Base-by-base conservation (phyloP, 92 coral and sea anemone species). In the Blastomussa wellsi region DNA sequence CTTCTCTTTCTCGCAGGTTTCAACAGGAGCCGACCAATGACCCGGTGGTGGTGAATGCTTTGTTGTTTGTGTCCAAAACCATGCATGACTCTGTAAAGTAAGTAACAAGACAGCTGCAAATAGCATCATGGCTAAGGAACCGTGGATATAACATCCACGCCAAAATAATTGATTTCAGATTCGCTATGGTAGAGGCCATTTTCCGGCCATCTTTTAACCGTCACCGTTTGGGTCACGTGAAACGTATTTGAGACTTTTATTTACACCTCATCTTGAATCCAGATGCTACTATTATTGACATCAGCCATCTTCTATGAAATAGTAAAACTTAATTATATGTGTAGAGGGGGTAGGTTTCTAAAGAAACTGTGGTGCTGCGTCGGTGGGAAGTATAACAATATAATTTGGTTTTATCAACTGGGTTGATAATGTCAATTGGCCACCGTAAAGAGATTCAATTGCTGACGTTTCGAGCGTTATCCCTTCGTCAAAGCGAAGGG, bases 61-160 rank as follows among this genome's bases (percentile, higher is more conserved):
- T 96, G 78, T 88, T 96, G 97, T 96, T 94, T 77, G 95, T 96
- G 52, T 93, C 93, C 87, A 96, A 96, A 82, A 96, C 99, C 5
- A 86, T 96, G 84, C 99, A 96, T 62, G 99, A 96, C 87, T 96
- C 99, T 14, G 99, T 96, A 31, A 96, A 95, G 99, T 96, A 91
- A 59, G 95, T 84, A 49, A 4, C 38, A 37, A n/a, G 14, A 2
- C 15, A 31, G 4, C 31, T 15, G 31, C 7, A 39, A 33, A 2
- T 7, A 10, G 31, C 29, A 39, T 51, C n/a, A 16, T 51, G 15
- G 19, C 33, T 4, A 31, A 8, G n/a, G 41, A 39, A 1, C 16
- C 52, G 6, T 37, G 31, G 10, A 33, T 66, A 29, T n/a, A n/a
- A n/a, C n/a, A n/a, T n/a, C n/a, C n/a, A n/a, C n/a, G n/a, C n/a